Evolutionary conservation across 2,797 vertebrate genomes (phyloP).

Genomic region (Columba guinea): DNA sequence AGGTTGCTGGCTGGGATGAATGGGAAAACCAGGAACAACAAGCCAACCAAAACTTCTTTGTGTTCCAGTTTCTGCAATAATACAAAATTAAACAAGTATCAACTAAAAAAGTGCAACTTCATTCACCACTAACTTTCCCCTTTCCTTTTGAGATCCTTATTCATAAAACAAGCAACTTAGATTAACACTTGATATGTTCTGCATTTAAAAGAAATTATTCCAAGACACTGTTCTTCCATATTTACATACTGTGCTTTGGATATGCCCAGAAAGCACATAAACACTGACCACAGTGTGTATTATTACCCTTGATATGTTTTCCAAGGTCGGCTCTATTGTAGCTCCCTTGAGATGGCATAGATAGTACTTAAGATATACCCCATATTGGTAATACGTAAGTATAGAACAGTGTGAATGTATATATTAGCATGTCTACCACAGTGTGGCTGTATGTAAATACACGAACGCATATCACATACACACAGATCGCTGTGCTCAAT

Average conservation of each 20-base stretch:
- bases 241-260: neutral
- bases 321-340: neutral
- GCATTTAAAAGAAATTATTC: neutral
- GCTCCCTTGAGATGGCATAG: neutral
- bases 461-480: neutral
- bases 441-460: neutral
- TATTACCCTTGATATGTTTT: neutral
- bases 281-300: neutral
- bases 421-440: neutral
- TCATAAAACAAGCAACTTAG: neutral
- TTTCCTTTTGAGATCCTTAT: constrained; percentile 15
- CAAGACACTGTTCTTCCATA: neutral
- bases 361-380: neutral
- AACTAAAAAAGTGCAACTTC: constrained; percentile 45
- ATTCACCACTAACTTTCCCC: neutral
- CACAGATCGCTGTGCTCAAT: neutral
- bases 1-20: constrained; percentile 98
- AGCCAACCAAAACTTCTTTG: constrained; percentile 88
- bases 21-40: constrained; percentile 93
- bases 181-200: neutral
- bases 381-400: neutral
- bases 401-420: neutral
- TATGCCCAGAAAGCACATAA: neutral
- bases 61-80: constrained; percentile 86
- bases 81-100: constrained; percentile 71